A percentile compares a stretch with the other conserved stretches of the same genome.
phyloP scores from a whole-genome alignment of 2,888 invertebrate genomes.

The Gastrophysa polygoni region DNA sequence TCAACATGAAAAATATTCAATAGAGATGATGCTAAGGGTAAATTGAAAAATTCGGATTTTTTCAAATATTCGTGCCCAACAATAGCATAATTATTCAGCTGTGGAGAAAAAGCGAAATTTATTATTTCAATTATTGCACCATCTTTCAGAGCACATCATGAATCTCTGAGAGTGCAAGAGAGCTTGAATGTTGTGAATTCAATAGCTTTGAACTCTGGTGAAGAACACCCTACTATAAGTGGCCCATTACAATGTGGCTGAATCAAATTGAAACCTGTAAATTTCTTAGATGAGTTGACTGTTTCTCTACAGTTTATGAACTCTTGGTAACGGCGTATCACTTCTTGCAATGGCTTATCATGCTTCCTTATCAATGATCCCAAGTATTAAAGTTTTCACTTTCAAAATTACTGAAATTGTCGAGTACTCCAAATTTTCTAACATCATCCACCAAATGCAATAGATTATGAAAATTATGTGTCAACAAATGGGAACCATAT shows the following conservation, averaged over 20 bases:
- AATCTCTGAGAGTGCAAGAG: constrained; percentile 6
- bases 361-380: constrained; percentile 7
- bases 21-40: constrained; percentile 6
- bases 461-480: constrained; percentile 7
- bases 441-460: constrained; percentile 14
- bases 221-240: constrained; percentile 7
- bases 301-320: constrained; percentile 2
- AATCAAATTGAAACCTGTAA: constrained; percentile 6
- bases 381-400: constrained; percentile 7
- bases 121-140: constrained; percentile 9
- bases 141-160: constrained; percentile 7
- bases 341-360: constrained; percentile 8
- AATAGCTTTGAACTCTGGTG: constrained; percentile 4
- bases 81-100: constrained; percentile 4
- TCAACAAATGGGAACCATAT: constrained; percentile 10
- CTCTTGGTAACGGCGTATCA: constrained; percentile 10
- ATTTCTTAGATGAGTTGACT: constrained; percentile 3
- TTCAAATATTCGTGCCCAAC: constrained; percentile 11
- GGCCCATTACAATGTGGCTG: constrained; percentile 10
- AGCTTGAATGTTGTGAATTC: constrained; percentile 3
- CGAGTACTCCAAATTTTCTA: constrained; percentile 4
- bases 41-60: constrained; percentile 6
- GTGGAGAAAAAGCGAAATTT: constrained; percentile 5
- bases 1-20: constrained; percentile 12
- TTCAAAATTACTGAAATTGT: constrained; percentile 12